These are phyloP conservation scores for Nephrotoma appendiculata DNA, from an alignment of 2,888 invertebrate species.

Conservation along the genomic window DNA sequence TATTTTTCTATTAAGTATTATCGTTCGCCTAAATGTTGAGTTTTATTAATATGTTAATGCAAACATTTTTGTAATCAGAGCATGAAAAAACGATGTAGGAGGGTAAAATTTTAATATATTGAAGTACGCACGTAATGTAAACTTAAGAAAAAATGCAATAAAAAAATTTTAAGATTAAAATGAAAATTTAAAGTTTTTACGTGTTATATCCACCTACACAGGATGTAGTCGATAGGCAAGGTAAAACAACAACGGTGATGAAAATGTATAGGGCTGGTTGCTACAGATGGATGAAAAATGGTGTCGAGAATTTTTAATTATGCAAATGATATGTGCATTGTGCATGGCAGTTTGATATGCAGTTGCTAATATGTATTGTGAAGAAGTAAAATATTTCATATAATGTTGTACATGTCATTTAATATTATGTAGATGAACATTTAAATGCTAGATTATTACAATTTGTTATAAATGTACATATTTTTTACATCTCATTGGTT, in stretches of 20 bases:
- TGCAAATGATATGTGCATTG: background rate
- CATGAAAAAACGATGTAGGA: background rate
- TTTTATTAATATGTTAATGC: background rate
- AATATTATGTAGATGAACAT: too few species aligned
- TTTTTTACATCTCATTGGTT: too few species aligned
- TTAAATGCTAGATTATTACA: too few species aligned
- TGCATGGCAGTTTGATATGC: background rate
- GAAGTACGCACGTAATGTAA: background rate
- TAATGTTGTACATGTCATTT: too few species aligned
- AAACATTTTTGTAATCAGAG: background rate
- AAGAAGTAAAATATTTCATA: too few species aligned
- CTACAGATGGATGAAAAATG: background rate
- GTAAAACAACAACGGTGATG: background rate
- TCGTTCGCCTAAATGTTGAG: background rate
- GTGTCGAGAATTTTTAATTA: background rate
- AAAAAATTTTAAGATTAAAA: background rate
- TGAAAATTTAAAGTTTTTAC: background rate
- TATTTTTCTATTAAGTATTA: background rate
- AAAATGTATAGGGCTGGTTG: background rate
- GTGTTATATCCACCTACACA: background rate
- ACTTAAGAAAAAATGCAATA: background rate
- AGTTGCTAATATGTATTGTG: too few species aligned
- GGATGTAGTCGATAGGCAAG: background rate
- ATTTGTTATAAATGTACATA: too few species aligned
- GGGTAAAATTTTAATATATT: background rate